Evolutionary conservation across 2,113 vertebrate genomes (phyloP).

Genomic region (Picathartes gymnocephalus): DNA sequence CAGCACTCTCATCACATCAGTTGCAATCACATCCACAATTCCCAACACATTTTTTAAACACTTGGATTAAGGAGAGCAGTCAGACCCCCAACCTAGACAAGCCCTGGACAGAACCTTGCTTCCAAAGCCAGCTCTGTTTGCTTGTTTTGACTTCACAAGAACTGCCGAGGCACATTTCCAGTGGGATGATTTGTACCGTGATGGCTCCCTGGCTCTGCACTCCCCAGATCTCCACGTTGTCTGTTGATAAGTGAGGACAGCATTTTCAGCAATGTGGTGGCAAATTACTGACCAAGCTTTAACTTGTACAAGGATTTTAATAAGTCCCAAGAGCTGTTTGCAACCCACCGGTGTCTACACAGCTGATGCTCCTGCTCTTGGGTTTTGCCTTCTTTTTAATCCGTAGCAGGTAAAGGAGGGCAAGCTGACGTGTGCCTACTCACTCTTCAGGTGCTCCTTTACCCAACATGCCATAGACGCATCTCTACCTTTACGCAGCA

Average conservation of each 20-base stretch:
- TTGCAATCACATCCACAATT: fast-evolving
- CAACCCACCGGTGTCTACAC: not conserved
- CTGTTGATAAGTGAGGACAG: not conserved
- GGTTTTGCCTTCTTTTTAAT: not conserved
- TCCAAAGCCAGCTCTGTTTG: not conserved
- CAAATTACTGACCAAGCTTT: not conserved
- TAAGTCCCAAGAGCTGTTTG: not conserved
- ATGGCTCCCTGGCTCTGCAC: not conserved
- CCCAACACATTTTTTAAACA: fast-evolving
- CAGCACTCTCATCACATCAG: not conserved
- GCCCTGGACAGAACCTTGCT: not conserved
- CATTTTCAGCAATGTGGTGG: not conserved
- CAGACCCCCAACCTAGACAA: not conserved
- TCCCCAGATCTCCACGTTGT: fast-evolving
- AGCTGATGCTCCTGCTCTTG: not conserved
- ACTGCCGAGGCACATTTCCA: fast-evolving
- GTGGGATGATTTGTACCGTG: fast-evolving
- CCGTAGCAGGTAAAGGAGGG: not conserved
- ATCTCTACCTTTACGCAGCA: not conserved
- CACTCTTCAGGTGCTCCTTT: not conserved
- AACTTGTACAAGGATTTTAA: not conserved
- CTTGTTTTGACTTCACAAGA: not conserved
- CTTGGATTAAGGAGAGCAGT: not conserved
- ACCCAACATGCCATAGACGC: not conserved
- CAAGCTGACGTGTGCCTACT: not conserved